A percentile compares a stretch with the other conserved stretches of the same genome.
Conservation (phyloP, 1,140 invertebrate genomes). For the Trypoxylus dichotomus region DNA sequence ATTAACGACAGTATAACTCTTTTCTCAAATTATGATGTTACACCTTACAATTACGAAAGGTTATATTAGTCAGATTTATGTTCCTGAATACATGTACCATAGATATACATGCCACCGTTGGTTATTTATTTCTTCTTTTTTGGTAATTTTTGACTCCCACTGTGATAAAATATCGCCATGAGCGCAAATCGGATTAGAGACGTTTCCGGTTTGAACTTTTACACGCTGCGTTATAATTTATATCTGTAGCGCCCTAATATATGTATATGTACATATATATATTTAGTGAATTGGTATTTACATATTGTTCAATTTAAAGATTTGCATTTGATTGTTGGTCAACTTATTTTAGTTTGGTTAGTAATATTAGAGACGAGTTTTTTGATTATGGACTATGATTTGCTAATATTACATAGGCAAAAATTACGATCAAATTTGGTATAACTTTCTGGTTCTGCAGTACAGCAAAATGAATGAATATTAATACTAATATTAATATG, state of each 20-base stretch:
- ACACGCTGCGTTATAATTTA: conserved; percentile 13
- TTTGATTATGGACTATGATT: too few relatives aligned
- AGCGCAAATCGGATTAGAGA: conserved; percentile 15
- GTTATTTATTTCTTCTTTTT: background rate
- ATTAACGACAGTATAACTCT: background rate
- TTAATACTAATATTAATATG: too few relatives aligned
- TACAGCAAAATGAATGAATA: too few relatives aligned
- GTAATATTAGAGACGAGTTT: too few relatives aligned
- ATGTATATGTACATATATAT: background rate
- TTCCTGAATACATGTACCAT: background rate
- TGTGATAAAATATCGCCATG: background rate
- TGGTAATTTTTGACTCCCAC: conserved; percentile 13
- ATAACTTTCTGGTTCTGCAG: too few relatives aligned
- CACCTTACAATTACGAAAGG: background rate
- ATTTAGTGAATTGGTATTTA: too few relatives aligned
- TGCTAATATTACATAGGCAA: too few relatives aligned
- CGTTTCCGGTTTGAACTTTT: conserved; percentile 9
- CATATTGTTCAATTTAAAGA: too few relatives aligned
- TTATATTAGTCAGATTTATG: conserved; percentile 20
- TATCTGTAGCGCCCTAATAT: background rate
- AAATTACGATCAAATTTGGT: too few relatives aligned
- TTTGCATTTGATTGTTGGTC: too few relatives aligned
- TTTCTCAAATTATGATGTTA: background rate
- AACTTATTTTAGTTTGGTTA: too few relatives aligned
- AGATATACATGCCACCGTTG: background rate